phyloP scores from a whole-genome alignment of 2,888 invertebrate genomes.

The Halictus ligatus region DNA sequence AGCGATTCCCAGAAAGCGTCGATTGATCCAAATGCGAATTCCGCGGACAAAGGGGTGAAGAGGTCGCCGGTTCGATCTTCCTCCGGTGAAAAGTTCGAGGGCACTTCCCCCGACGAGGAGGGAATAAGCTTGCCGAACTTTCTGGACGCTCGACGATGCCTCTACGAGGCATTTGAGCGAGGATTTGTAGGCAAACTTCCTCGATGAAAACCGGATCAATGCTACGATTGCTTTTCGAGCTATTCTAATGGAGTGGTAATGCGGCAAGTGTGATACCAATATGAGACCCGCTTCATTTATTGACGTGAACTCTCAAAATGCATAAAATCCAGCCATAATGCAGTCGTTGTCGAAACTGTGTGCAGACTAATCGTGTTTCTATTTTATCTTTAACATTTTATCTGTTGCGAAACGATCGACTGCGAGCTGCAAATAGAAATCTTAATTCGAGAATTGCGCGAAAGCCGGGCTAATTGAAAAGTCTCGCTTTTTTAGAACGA shows the following conservation, averaged over 20 bases:
- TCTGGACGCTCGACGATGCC: background rate
- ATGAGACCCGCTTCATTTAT: no score
- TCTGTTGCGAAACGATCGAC: background rate
- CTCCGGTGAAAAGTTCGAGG: constrained; percentile 3
- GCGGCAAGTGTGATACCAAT: background rate
- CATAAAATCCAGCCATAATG: no score
- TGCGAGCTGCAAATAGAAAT: background rate
- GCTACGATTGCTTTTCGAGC: background rate
- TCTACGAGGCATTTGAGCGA: no score
- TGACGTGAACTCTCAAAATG: no score
- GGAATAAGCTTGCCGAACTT: constrained; percentile 19
- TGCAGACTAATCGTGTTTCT: no score
- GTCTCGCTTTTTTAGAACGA: background rate
- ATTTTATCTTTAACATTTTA: background rate
- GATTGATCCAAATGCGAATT: constrained; percentile 13
- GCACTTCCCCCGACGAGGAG: constrained; percentile 7
- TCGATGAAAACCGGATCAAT: background rate
- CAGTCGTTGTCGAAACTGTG: no score
- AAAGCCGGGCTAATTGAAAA: background rate
- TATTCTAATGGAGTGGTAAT: background rate
- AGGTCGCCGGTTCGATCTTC: background rate
- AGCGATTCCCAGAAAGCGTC: background rate
- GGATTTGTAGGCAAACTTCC: constrained; percentile 24
- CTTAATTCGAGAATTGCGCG: background rate
- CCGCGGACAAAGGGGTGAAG: background rate